These are phyloP conservation scores for Rostratula benghalensis DNA, from an alignment of 2,113 vertebrate species.

Conservation along the genomic window DNA sequence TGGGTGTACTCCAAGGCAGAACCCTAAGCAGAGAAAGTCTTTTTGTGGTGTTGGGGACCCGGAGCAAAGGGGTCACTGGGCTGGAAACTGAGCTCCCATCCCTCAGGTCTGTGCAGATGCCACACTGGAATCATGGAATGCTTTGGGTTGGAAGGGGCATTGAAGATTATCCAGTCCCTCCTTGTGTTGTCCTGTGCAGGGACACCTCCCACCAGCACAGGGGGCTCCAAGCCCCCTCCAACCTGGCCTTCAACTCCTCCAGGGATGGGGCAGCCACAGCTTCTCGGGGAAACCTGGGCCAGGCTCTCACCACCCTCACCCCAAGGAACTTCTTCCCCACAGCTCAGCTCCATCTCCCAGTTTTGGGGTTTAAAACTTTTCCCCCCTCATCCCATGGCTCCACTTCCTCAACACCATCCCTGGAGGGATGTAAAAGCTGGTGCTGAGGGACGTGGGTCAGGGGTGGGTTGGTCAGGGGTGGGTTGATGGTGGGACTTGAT, in stretches of 20 bases:
- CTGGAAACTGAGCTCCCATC: background rate
- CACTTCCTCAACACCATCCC: too few relatives aligned
- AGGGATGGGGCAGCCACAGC: background rate
- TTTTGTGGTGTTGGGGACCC: fast-evolving
- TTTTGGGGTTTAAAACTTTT: too few relatives aligned
- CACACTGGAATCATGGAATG: background rate
- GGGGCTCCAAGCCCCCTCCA: background rate
- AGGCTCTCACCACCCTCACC: background rate
- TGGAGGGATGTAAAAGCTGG: too few relatives aligned
- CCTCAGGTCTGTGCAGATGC: background rate
- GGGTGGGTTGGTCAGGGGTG: too few relatives aligned
- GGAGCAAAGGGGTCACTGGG: background rate
- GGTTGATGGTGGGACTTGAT: too few relatives aligned
- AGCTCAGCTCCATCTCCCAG: background rate
- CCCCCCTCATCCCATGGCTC: too few relatives aligned
- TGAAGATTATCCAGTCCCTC: background rate
- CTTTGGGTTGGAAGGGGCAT: background rate
- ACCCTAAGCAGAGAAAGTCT: background rate
- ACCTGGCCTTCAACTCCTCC: background rate
- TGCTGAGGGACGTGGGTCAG: too few relatives aligned
- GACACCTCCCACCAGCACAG: background rate
- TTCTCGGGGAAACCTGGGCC: background rate
- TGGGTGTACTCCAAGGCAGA: background rate
- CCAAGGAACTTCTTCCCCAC: background rate
- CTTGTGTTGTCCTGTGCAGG: background rate